phyloP scores from a whole-genome alignment of 2,797 vertebrate genomes.

The Coracias cyanogaster region DNA sequence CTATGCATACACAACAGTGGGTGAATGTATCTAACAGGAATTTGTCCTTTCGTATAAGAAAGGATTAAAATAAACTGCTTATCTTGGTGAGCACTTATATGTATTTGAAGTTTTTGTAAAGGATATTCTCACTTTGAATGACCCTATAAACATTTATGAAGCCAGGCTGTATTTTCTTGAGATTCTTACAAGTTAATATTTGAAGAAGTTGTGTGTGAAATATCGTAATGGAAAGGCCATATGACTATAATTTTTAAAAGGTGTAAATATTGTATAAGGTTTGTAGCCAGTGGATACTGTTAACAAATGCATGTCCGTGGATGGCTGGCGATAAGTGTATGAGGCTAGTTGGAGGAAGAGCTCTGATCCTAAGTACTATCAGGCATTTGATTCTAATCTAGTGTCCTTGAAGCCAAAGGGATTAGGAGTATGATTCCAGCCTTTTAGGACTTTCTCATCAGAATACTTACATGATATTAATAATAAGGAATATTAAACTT shows the following conservation, averaged over 20 bases:
- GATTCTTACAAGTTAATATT: neutral
- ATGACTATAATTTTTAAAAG: neutral
- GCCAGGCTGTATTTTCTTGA: neutral
- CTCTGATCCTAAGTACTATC: neutral
- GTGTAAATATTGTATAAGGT: neutral
- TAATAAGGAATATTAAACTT: neutral
- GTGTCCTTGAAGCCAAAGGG: neutral
- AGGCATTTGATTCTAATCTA: neutral
- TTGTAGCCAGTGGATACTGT: neutral
- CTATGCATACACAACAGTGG: neutral
- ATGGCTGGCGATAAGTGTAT: neutral
- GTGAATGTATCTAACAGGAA: neutral
- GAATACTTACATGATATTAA: neutral
- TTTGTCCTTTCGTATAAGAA: neutral
- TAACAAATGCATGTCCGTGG: neutral
- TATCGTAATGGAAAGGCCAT: neutral
- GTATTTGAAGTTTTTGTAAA: neutral
- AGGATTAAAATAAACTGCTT: neutral
- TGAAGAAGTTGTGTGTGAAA: neutral
- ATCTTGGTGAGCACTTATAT: accelerated
- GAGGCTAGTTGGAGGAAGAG: neutral
- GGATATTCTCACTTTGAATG: neutral
- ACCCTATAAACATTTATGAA: neutral
- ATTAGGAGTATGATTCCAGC: neutral
- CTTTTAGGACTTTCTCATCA: neutral